Evolutionary conservation across 2,888 invertebrate genomes (phyloP).

Genomic region (Zygogramma bicolorata): DNA sequence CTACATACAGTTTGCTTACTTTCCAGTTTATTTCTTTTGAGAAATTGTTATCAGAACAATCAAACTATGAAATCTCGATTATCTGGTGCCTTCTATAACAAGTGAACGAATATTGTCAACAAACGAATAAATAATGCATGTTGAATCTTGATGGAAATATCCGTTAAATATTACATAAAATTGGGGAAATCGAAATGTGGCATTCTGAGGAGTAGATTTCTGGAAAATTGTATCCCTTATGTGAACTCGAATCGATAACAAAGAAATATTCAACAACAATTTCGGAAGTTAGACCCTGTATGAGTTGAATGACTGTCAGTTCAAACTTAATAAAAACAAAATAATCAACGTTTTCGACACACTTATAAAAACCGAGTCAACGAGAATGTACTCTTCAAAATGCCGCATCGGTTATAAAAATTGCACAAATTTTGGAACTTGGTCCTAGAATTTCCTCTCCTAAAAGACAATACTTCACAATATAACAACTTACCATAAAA

Average conservation of each 20-base stretch:
- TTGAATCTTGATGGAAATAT: conserved; percentile 2
- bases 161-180: neutral
- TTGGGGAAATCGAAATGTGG: neutral
- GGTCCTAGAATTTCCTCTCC: conserved; percentile 46
- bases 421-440: conserved; percentile 50
- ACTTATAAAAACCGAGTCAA: conserved; percentile 2
- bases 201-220: neutral
- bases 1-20: conserved; percentile 1
- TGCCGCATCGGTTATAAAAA: conserved; percentile 39
- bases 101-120: conserved; percentile 58
- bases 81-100: conserved; percentile 56
- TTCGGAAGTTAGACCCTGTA: neutral
- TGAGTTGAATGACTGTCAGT: neutral
- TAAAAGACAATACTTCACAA: conserved; percentile 44
- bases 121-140: conserved; percentile 14
- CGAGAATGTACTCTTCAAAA: conserved; percentile 33
- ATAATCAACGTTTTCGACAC: conserved; percentile 20
- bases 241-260: neutral
- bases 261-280: neutral
- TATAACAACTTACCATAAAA: conserved; percentile 52
- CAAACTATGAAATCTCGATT: conserved; percentile 47
- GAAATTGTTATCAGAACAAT: conserved; percentile 20
- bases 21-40: neutral
- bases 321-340: neutral
- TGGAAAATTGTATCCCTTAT: neutral